Evolutionary conservation across 2,797 vertebrate species (phyloP), one percentile per base, ranked within the genome.

Genomic region (Melanotaenia parkinsoni): DNA sequence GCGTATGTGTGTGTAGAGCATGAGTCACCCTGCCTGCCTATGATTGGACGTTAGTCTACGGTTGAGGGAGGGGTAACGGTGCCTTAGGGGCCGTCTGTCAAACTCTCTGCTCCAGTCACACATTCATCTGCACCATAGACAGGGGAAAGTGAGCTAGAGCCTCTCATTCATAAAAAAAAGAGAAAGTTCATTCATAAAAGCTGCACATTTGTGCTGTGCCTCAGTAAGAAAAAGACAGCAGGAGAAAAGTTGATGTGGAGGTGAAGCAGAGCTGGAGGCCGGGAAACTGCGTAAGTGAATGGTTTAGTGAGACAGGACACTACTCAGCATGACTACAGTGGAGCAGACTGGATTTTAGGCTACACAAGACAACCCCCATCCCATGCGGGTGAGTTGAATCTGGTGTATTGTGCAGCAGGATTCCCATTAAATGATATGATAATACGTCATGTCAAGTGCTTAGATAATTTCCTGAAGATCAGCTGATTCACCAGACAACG

Each of bases 31-130:
- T 85, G 81, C 92, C 83, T 63, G 80, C 61, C 74, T 85, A 76
- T 83, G 95, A 97, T 97, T 98, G 96, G 96, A 82, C 80, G 82
- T 82, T 80, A 80, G 90, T 92, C 84, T 85, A 82, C 82, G 67
- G 77, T 82, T 74, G 80, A 86, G 79, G 87, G 86, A 80, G 86
- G 88, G 89, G 81, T 35, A 35, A 80, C 67, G 70, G 72, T 74
- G 90, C 92, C 92, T 87, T 79, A 79, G 94, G 93, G 93, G 94
- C 92, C 74, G 90, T 93, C 94, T 93, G 95, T 96, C 96, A 95
- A 94, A 95, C 95, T 93, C 92, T 87, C 88, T 70, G 93, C 94
- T 96, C 92, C 96, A 96, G 96, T 97, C 96, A 96, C 93, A 91
- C 94, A 92, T 94, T 94, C 92, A 94, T 94, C 91, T 93, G 94